Conservation (phyloP, 2,888 invertebrate species). For the Sturmia bella region DNA sequence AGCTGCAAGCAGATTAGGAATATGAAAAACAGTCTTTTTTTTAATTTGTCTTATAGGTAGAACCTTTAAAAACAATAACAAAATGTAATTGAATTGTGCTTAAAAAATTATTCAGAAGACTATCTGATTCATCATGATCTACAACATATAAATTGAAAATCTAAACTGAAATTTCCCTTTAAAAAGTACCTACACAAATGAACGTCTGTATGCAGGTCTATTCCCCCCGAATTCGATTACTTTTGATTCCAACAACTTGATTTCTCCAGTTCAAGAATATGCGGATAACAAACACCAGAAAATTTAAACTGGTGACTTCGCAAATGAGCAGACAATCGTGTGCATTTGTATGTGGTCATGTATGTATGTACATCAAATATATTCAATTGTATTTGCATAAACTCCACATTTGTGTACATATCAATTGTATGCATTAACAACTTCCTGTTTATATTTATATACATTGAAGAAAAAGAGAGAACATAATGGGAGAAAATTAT, state of each 20-base stretch:
- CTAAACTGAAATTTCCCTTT: not conserved
- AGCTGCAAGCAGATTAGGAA: constrained; percentile 17
- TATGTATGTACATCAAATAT: not conserved
- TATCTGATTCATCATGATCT: constrained; percentile 2
- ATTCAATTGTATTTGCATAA: not conserved
- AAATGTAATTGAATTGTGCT: no score
- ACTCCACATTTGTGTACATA: constrained; percentile 11
- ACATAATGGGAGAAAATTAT: constrained; percentile 9
- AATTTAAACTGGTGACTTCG: constrained; percentile 11
- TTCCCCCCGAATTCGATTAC: no score
- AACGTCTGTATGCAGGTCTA: not conserved
- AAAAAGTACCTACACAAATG: not conserved
- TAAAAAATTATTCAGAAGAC: not conserved
- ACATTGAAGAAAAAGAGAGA: constrained; percentile 1
- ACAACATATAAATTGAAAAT: constrained; percentile 9
- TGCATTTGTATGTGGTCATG: not conserved
- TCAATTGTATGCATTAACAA: constrained; percentile 6
- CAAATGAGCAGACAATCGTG: constrained; percentile 11
- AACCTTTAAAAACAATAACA: not conserved
- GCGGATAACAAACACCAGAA: constrained; percentile 18
- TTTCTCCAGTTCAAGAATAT: constrained; percentile 22
- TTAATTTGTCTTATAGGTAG: not conserved
- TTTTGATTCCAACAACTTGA: constrained; percentile 17
- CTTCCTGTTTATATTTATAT: constrained; percentile 53
- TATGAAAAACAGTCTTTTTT: not conserved